Evolutionary conservation across 2,113 vertebrate species (phyloP), one percentile per base, ranked within the genome.

Genomic region (Orthonyx spaldingii): DNA sequence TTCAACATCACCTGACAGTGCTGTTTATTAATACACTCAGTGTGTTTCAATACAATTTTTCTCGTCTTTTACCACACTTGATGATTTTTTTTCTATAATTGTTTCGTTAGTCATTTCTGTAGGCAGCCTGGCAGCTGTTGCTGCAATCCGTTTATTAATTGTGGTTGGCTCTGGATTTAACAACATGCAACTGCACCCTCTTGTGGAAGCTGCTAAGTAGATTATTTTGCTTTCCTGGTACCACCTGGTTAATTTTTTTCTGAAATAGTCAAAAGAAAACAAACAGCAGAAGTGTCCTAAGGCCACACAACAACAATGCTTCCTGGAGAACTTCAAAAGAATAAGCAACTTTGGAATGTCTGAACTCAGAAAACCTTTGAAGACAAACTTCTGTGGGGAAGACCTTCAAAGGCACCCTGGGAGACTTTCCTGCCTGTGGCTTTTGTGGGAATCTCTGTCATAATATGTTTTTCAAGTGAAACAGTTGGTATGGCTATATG

Each of bases 161-260:
- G 71, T 1, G 0, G 17, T 60, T 77, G 47, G 16, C 72, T 87
- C 52, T 9, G 50, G 24, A 61, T 65, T 89, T 87, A 89, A 60
- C 53, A 64, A 88, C 93, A 89, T 75, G n/a, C 93, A 89, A 89
- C 84, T 87, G 91, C 96, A 89, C 95, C 94, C 94, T 93, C 96
- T 95, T 53, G 87, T 93, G 96, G 96, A 94, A 71, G 24, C 21
- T 87, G 28, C 4, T 32, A 47, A 74, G 20, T 49, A 65, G 37
- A 55, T 88, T 69, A 13, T 87, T 94, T 93, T 75, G n/a, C 8
- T 89, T 94, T 93, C 49, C 37, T 53, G 44, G 60, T 83, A 28
- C 46, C 24, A 37, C 65, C 82, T 72, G 33, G 46, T 90, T 63
- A 76, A 30, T 57, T 92, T 91, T 89, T 93, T 95, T 74, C 69